phyloP scores from a whole-genome alignment of 2,888 invertebrate genomes.

The Mycalesis mineus region DNA sequence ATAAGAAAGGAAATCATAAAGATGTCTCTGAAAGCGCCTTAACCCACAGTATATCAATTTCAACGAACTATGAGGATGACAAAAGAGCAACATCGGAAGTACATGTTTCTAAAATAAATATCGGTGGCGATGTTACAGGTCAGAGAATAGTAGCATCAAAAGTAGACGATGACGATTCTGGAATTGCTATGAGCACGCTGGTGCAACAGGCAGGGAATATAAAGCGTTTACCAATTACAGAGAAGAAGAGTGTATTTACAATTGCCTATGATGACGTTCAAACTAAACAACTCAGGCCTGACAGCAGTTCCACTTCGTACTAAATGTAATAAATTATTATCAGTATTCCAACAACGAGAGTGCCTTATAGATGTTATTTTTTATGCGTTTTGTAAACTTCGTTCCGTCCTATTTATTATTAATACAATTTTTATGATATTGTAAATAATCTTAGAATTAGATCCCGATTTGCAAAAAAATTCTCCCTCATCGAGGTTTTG shows the following conservation, averaged over 20 bases:
- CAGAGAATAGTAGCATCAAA: conserved; percentile 49
- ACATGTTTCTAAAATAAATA: conserved; percentile 77
- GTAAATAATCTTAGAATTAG: conserved; percentile 28
- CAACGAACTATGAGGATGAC: conserved; percentile 62
- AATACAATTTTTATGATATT: conserved; percentile 26
- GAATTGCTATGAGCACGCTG: conserved; percentile 84
- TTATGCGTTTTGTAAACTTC: conserved; percentile 27
- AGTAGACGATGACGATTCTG: conserved; percentile 86
- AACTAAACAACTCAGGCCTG: conserved; percentile 88
- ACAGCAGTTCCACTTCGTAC: conserved; percentile 86
- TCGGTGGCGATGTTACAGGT: conserved; percentile 59
- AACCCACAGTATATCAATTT: conserved; percentile 69
- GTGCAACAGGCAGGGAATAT: conserved; percentile 76
- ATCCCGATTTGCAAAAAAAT: too few species aligned
- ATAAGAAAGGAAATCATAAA: conserved; percentile 47
- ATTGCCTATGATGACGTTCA: conserved; percentile 95
- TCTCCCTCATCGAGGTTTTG: too few species aligned
- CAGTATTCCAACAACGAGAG: conserved; percentile 35
- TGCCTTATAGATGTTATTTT: conserved; percentile 35
- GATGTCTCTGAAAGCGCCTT: conserved; percentile 65
- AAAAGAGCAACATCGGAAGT: conserved; percentile 67
- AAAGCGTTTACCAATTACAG: conserved; percentile 83
- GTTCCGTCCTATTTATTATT: conserved; percentile 32
- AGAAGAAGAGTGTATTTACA: conserved; percentile 95
- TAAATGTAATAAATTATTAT: conserved; percentile 32